A percentile compares a stretch with the other conserved stretches of the same genome.
Conservation (phyloP, 2,113 vertebrate species). For the Sphyrna mokarran region DNA sequence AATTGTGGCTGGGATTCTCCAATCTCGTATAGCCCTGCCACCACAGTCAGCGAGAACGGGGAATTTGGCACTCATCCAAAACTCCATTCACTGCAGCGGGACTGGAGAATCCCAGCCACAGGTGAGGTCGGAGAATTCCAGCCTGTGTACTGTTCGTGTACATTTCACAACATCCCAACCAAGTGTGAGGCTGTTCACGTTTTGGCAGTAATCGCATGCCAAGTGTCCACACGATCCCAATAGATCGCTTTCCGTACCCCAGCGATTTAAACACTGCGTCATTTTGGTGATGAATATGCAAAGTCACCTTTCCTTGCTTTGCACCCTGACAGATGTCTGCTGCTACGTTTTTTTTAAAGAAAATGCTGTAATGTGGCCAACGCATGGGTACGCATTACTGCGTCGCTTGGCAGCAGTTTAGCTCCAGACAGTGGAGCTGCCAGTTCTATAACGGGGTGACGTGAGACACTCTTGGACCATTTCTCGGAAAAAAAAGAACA, state of each 20-base stretch:
- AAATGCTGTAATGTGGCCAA: neutral
- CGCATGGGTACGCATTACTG: neutral
- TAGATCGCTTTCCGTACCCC: neutral
- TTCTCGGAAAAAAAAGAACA: neutral
- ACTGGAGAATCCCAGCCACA: too few species aligned
- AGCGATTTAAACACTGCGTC: neutral
- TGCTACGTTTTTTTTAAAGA: neutral
- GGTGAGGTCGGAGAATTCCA: too few species aligned
- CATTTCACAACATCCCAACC: neutral
- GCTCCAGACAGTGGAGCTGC: neutral
- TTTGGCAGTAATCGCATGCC: neutral
- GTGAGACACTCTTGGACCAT: neutral
- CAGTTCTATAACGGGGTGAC: neutral
- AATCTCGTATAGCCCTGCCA: too few species aligned
- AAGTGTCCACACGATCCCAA: neutral
- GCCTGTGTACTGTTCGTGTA: too few species aligned
- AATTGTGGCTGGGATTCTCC: too few species aligned
- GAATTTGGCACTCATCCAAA: too few species aligned
- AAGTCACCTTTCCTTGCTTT: neutral
- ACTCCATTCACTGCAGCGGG: too few species aligned
- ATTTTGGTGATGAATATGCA: neutral
- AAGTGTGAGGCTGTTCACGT: neutral
- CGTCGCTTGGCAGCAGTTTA: neutral
- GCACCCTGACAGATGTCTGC: neutral
- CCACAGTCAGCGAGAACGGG: too few species aligned